Evolutionary conservation across 2,113 vertebrate genomes (phyloP).

Genomic region (Apeltes quadracus): DNA sequence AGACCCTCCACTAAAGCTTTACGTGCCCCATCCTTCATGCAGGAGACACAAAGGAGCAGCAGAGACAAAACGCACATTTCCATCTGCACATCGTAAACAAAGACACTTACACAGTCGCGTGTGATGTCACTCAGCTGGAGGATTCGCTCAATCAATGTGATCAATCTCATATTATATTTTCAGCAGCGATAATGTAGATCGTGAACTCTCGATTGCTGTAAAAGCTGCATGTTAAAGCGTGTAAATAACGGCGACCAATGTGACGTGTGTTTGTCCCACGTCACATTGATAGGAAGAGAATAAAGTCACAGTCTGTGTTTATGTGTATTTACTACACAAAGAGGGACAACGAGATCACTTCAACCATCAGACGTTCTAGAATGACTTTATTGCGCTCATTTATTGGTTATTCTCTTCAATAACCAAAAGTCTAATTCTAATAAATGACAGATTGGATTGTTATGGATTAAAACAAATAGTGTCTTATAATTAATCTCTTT

Average conservation of each 20-base stretch:
- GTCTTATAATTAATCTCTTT: too few species aligned
- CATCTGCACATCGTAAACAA: not conserved
- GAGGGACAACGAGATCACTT: too few species aligned
- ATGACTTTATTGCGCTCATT: too few species aligned
- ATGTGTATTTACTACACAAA: too few species aligned
- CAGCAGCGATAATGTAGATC: not conserved
- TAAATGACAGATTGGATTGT: too few species aligned
- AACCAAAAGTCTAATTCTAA: too few species aligned
- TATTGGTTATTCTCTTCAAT: too few species aligned
- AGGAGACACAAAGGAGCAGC: conserved; percentile 24
- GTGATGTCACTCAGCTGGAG: not conserved
- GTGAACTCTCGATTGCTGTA: not conserved
- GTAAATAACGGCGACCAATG: not conserved
- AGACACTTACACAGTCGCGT: not conserved
- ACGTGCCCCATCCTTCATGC: conserved; percentile 24
- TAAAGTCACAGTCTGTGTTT: too few species aligned
- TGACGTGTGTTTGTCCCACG: not conserved
- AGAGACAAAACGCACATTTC: not conserved
- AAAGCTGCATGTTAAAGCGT: not conserved
- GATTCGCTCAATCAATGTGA: not conserved
- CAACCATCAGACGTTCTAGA: too few species aligned
- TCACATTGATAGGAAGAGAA: too few species aligned
- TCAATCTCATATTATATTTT: not conserved
- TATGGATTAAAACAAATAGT: too few species aligned
- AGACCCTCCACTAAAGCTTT: conserved; percentile 48